phyloP scores from a whole-genome alignment of 2,888 invertebrate species.

The Oscheius sp. region DNA sequence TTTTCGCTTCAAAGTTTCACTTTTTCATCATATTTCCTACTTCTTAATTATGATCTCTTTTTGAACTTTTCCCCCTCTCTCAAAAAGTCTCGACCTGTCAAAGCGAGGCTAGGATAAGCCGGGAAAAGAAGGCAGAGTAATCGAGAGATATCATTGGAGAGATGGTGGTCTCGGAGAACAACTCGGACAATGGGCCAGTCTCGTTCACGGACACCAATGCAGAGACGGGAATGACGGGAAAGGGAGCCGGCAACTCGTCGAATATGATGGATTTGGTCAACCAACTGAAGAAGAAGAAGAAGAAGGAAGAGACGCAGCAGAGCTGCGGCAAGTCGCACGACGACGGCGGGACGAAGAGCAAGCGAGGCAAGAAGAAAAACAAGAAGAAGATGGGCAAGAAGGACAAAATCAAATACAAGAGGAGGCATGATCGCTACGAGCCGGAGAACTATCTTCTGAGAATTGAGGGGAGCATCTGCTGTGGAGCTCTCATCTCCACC shows the following conservation, averaged over 20 bases:
- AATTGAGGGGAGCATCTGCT: conserved; percentile 44
- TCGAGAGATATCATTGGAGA: too few species aligned
- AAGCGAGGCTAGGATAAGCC: too few species aligned
- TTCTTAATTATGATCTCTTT: too few species aligned
- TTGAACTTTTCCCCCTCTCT: too few species aligned
- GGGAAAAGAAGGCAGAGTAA: too few species aligned
- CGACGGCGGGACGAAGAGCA: not conserved
- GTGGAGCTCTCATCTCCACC: conserved; percentile 30
- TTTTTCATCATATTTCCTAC: too few species aligned
- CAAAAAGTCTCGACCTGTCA: too few species aligned
- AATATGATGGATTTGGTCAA: conserved; percentile 45
- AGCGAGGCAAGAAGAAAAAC: conserved; percentile 26
- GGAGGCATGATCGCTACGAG: conserved; percentile 38
- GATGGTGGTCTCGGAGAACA: conserved; percentile 74
- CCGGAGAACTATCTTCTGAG: conserved; percentile 47
- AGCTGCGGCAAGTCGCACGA: not conserved
- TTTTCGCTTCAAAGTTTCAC: too few species aligned
- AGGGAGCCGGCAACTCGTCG: conserved; percentile 27
- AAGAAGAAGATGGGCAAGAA: conserved; percentile 37
- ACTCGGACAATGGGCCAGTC: too few species aligned
- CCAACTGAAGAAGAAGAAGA: conserved; percentile 32
- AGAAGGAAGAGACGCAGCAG: not conserved
- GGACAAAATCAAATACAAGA: conserved; percentile 36
- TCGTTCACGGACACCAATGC: conserved; percentile 13
- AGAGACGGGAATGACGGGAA: not conserved